Percentiles rank a stretch among this genome's conserved stretches.
Conservation (phyloP, 1,140 invertebrate genomes). For the Aethina tumida region DNA sequence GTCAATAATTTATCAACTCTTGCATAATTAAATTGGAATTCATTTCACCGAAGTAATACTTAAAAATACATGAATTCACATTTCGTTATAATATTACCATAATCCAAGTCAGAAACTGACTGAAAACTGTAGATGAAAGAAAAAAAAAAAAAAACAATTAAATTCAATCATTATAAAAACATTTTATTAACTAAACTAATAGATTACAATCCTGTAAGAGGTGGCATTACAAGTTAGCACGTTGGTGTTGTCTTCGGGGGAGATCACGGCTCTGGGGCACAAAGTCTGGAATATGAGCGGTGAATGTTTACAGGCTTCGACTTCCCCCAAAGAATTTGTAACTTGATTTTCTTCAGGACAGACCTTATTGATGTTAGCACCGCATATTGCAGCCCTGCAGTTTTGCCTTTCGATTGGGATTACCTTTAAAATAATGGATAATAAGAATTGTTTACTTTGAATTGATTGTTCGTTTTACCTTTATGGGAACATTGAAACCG, state of each 20-base stretch:
- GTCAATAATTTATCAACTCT: too few species aligned
- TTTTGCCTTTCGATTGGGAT: conserved; percentile 8
- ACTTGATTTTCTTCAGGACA: conserved; percentile 15
- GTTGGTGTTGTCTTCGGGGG: conserved; percentile 4
- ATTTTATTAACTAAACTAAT: too few species aligned
- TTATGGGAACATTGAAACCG: conserved; percentile 12
- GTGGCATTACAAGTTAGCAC: neutral
- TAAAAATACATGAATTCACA: too few species aligned
- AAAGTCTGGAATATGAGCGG: conserved; percentile 5
- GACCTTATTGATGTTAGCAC: conserved; percentile 13
- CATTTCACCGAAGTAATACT: too few species aligned
- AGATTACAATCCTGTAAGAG: conserved; percentile 4
- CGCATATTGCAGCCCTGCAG: conserved; percentile 11
- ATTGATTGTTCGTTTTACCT: conserved; percentile 5
- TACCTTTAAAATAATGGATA: conserved; percentile 11
- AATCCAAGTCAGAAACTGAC: too few species aligned
- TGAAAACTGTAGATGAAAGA: too few species aligned
- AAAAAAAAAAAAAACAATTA: too few species aligned
- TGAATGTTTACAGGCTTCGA: conserved; percentile 12
- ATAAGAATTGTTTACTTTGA: neutral
- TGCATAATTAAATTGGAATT: too few species aligned
- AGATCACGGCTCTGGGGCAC: conserved; percentile 12
- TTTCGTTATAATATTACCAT: too few species aligned
- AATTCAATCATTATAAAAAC: too few species aligned
- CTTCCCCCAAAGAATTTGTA: conserved; percentile 3